Percentiles rank a stretch among this genome's conserved stretches.
These are phyloP conservation scores for Ganaspis sp. DNA, from an alignment of 1,140 invertebrate species.

Conservation along the genomic window DNA sequence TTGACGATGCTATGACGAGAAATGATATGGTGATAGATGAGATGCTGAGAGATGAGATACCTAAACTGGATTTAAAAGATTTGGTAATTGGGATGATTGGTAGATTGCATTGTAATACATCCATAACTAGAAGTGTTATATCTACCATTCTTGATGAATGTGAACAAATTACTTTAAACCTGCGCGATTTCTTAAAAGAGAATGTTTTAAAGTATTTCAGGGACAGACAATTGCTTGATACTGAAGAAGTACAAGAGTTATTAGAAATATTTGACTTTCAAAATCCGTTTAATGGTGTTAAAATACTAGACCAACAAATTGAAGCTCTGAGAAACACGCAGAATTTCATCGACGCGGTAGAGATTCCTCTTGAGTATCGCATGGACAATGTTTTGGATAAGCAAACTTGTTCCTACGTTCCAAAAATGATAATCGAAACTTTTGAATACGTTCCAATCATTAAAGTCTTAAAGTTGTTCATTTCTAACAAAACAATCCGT, in stretches of 20 bases:
- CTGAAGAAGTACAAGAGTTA: neutral
- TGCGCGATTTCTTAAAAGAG: neutral
- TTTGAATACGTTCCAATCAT: conserved; percentile 19
- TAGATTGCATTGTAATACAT: conserved; percentile 15
- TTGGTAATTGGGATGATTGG: conserved; percentile 25
- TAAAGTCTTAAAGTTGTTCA: conserved; percentile 7
- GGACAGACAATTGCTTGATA: neutral
- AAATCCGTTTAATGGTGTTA: conserved; percentile 27
- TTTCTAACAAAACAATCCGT: conserved; percentile 16
- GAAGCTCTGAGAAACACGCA: neutral
- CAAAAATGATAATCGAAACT: neutral
- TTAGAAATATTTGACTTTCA: neutral
- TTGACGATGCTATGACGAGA: neutral
- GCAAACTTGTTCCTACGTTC: conserved; percentile 16
- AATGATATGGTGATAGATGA: too few species aligned
- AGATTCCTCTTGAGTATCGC: conserved; percentile 24
- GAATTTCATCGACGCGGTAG: conserved; percentile 10
- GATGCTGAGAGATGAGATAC: too few species aligned
- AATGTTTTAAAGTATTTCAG: neutral
- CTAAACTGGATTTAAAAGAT: neutral
- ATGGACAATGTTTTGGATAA: conserved; percentile 21
- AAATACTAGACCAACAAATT: conserved; percentile 26
- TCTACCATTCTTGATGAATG: neutral
- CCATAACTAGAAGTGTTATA: neutral
- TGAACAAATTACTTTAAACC: neutral